Percentiles rank a stretch among this genome's conserved stretches.
Evolutionary conservation across 1,140 invertebrate species (phyloP).

Genomic region (Drosophila pallidifrons): DNA sequence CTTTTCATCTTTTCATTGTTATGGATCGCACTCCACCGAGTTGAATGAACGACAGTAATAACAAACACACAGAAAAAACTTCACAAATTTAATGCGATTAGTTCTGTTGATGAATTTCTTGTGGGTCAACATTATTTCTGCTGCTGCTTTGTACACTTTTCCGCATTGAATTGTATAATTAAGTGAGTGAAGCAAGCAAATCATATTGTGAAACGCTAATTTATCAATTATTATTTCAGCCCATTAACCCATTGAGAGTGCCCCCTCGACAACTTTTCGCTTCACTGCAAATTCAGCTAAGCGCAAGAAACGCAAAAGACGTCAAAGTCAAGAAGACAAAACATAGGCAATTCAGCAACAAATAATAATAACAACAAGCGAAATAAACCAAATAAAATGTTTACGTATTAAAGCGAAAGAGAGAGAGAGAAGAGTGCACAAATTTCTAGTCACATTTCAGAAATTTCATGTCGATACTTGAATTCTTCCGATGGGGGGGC

Average conservation of each 20-base stretch:
- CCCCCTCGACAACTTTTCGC: neutral
- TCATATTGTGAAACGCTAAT: neutral
- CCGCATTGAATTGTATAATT: conserved; percentile 18
- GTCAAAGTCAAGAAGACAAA: conserved; percentile 1
- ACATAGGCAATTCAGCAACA: conserved; percentile 33
- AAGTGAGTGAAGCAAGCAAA: conserved; percentile 4
- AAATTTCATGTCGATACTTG: conserved; percentile 45
- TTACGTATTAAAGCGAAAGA: conserved; percentile 46
- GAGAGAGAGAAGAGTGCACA: conserved; percentile 7
- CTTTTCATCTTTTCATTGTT: conserved; percentile 18
- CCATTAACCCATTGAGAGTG: conserved; percentile 22
- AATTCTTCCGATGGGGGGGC: conserved; percentile 28
- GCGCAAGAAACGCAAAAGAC: conserved; percentile 13
- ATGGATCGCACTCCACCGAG: conserved; percentile 2
- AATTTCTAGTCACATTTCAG: conserved; percentile 29
- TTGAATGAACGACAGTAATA: conserved; percentile 28
- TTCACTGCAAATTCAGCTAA: conserved; percentile 17
- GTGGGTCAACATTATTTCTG: conserved; percentile 1
- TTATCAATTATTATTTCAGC: conserved; percentile 21
- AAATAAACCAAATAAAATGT: conserved; percentile 22
- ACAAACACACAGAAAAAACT: neutral
- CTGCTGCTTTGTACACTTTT: neutral
- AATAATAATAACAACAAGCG: neutral
- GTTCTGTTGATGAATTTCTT: conserved; percentile 14
- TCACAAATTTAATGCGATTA: conserved; percentile 37